Base-by-base conservation (phyloP, 2,888 invertebrate genomes). In the Ormyrus pomaceus region DNA sequence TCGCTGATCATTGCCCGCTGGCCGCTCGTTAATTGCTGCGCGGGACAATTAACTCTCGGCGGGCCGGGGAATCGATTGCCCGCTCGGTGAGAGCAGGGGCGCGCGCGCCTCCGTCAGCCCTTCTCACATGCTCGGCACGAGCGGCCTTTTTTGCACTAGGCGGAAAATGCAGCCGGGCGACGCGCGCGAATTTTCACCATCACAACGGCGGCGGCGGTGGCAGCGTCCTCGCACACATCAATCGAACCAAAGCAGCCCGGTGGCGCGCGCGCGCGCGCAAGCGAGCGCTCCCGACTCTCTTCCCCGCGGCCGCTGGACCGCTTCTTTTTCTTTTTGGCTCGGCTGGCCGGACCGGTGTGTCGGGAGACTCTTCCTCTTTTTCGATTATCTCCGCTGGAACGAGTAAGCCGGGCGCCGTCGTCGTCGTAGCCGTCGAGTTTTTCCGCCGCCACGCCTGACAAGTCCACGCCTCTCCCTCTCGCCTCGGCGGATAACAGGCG, bases 401-500 rank as follows among this genome's bases (percentile, higher is more conserved):
- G 34, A 34, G 34, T 4, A 2, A 2, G 34, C 34, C 1, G 34
- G 34, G 34, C 34, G 34, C 4, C 34, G 34, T 34, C 34, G 34
- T 34, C 34, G 34, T 34, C 34, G 34, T 34, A 34, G 34, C 3
- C 34, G 34, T 46, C 6, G 11, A 46, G 62, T 5, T 11, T 11
- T 58, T 34, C 34, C 34, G 34, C 68, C 74, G 81, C 81, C 75
- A 72, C 79, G 76, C 79, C 76, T 82, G 82, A 65, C 45, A 56
- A 69, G 79, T 59, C 77, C 80, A 77, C 82, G 80, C 82, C 79
- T 79, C 73, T 69, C 69, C 58, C 69, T 58, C 79, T 59, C 68
- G 53, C 46, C 10, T 19, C 19, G 34, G 59, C 59, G 70, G 64
- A 59, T 66, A 72, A 59, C 59, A 53, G 72, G 4, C 45, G 46